These are phyloP conservation scores for Cydia fagiglandana DNA, from an alignment of 1,140 invertebrate species.

Conservation along the genomic window DNA sequence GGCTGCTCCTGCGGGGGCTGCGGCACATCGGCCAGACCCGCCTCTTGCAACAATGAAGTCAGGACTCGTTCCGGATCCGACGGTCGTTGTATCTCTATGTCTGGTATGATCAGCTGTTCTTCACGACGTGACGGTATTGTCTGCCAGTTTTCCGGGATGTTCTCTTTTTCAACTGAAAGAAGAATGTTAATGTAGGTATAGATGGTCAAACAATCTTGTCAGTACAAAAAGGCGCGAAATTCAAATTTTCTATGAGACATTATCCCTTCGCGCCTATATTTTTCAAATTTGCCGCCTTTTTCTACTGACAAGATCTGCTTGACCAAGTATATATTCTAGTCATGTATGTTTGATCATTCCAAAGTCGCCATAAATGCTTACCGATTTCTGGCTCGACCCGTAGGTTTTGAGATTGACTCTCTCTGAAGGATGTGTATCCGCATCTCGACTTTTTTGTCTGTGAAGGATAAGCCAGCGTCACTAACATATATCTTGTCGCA, in stretches of 20 bases:
- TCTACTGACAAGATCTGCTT: no score
- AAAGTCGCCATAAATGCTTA: background rate
- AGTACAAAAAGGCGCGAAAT: no score
- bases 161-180: constrained; percentile 61
- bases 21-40: constrained; percentile 50
- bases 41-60: constrained; percentile 48
- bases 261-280: no score
- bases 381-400: background rate
- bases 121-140: background rate
- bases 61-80: constrained; percentile 38
- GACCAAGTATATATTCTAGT: no score
- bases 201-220: no score
- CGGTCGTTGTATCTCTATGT: background rate
- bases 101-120: background rate
- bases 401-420: constrained; percentile 35
- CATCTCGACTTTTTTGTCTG: constrained; percentile 51
- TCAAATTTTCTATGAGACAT: no score
- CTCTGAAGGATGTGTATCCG: constrained; percentile 44
- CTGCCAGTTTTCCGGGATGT: constrained; percentile 44
- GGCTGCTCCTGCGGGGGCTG: no score
- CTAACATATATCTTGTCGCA: no score
- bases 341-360: background rate
- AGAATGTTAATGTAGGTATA: constrained; percentile 5
- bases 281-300: no score
- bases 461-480: background rate